Percentiles rank a stretch among this genome's conserved stretches.
phyloP scores from a whole-genome alignment of 1,140 invertebrate genomes.

The Heliconius nattereri region DNA sequence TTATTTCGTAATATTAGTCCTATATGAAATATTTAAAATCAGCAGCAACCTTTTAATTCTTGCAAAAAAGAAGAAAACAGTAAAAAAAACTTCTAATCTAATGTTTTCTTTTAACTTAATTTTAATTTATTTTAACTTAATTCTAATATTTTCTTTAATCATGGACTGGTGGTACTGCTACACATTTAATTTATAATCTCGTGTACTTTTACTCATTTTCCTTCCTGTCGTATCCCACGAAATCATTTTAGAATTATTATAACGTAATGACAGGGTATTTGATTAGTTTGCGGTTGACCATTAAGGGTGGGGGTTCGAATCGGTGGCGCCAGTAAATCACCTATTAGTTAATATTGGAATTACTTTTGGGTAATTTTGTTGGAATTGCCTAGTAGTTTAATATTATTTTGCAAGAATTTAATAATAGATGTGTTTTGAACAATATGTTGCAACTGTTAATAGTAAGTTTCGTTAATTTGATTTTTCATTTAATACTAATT shows the following conservation, averaged over 20 bases:
- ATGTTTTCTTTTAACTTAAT: no score
- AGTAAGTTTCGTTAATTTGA: background rate
- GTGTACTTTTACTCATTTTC: conserved; percentile 45
- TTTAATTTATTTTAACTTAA: no score
- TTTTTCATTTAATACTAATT: background rate
- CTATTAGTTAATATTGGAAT: conserved; percentile 37
- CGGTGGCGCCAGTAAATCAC: conserved; percentile 65
- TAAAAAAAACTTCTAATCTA: no score
- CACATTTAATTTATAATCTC: background rate
- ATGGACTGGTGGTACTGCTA: background rate
- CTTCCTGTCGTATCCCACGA: conserved; percentile 46
- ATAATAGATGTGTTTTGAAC: background rate
- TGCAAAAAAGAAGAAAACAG: no score
- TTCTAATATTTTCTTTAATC: no score
- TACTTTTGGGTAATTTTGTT: conserved; percentile 20
- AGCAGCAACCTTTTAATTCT: no score
- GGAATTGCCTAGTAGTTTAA: background rate
- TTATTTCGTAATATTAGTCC: no score
- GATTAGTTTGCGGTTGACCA: conserved; percentile 73
- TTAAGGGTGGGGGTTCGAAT: conserved; percentile 43
- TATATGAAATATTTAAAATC: no score
- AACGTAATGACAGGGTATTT: conserved; percentile 71
- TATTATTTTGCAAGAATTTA: background rate
- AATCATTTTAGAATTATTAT: conserved; percentile 61
- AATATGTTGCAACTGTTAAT: background rate